These are phyloP conservation scores for Syrista parreyssii DNA, from an alignment of 2,888 invertebrate species.

Conservation along the genomic window DNA sequence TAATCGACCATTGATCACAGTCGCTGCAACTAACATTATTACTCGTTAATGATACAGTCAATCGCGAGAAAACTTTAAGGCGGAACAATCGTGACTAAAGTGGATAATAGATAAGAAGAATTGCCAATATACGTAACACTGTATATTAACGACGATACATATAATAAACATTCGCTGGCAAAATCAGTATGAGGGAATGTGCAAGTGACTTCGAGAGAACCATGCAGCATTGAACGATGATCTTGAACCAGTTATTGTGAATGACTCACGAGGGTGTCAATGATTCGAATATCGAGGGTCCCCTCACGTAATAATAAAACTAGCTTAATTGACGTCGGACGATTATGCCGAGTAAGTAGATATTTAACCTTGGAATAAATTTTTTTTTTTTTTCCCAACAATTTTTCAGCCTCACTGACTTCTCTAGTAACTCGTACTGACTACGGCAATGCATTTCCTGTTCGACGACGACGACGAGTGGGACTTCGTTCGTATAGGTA, in stretches of 20 bases:
- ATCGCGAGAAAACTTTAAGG: neutral
- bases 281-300: neutral
- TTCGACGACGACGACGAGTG: neutral
- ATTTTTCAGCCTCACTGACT: neutral
- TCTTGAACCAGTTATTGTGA: slow-evolving; percentile 20
- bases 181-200: neutral
- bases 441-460: neutral
- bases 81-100: neutral
- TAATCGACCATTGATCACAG: neutral
- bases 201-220: slow-evolving; percentile 6
- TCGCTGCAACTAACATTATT: neutral
- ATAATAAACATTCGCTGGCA: neutral
- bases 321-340: neutral
- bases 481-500: neutral
- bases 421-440: neutral
- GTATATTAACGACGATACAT: neutral
- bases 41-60: neutral
- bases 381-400: neutral
- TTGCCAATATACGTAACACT: neutral
- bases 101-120: neutral
- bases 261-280: slow-evolving; percentile 18
- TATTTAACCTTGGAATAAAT: neutral
- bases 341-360: neutral
- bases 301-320: neutral
- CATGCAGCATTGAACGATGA: slow-evolving; percentile 9